Conservation (phyloP, 2,888 invertebrate species). For the Noctua comes region DNA sequence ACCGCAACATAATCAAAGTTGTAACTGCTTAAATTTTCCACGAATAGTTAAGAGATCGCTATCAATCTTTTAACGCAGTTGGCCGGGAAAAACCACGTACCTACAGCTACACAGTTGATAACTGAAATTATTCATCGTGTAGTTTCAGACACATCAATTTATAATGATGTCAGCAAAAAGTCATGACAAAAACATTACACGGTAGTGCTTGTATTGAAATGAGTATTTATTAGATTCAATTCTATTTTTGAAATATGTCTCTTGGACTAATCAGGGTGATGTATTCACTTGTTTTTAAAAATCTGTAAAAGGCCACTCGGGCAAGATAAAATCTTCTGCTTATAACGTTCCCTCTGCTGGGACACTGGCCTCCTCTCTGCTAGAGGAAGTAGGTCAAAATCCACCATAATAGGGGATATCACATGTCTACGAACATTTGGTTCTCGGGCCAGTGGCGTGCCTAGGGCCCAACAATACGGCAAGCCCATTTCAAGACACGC, state of each 20-base stretch:
- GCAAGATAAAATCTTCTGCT: not conserved
- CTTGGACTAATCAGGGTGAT: not conserved
- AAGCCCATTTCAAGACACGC: too few relatives aligned
- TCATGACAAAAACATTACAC: conserved; percentile 23
- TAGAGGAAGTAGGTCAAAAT: too few relatives aligned
- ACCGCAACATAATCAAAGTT: not conserved
- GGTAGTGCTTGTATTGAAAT: not conserved
- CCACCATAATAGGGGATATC: too few relatives aligned
- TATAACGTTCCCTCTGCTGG: not conserved
- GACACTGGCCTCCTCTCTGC: too few relatives aligned
- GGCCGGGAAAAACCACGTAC: conserved; percentile 36
- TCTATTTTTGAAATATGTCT: conserved; percentile 7
- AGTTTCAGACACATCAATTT: conserved; percentile 27
- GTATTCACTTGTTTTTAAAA: not conserved
- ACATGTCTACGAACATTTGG: too few relatives aligned
- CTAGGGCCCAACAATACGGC: too few relatives aligned
- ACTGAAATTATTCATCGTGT: conserved; percentile 46
- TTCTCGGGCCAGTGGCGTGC: too few relatives aligned
- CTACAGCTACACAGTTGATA: not conserved
- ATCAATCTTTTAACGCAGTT: not conserved
- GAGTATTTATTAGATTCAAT: not conserved
- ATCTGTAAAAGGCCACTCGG: not conserved
- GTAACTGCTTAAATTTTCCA: not conserved
- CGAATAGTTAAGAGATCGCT: conserved; percentile 2
- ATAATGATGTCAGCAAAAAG: conserved; percentile 41